phyloP scores from a whole-genome alignment of 2,888 invertebrate species.

The Andrena dorsata region DNA sequence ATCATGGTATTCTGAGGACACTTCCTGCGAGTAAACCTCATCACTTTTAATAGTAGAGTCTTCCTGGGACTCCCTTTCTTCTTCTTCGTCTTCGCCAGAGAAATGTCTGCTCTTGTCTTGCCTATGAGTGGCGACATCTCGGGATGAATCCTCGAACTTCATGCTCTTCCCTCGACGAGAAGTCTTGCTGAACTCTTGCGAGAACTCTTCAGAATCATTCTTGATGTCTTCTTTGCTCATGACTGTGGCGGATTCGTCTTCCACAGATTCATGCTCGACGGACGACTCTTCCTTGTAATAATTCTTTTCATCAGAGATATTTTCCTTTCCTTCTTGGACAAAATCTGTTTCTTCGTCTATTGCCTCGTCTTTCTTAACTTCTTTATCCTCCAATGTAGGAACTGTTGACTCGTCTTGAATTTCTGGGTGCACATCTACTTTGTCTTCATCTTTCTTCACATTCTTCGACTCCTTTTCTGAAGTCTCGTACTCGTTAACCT shows the following conservation, averaged over 20 bases:
- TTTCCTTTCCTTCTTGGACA: neutral
- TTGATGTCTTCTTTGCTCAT: constrained; percentile 14
- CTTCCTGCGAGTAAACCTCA: constrained; percentile 48
- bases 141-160: constrained; percentile 30
- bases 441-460: neutral
- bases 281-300: constrained; percentile 30
- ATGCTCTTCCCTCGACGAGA: constrained; percentile 36
- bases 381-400: neutral
- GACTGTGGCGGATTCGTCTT: constrained; percentile 27
- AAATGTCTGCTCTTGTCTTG: constrained; percentile 28
- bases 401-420: neutral
- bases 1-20: constrained; percentile 52
- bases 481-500: constrained; percentile 38
- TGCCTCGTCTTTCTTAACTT: neutral
- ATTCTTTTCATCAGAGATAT: constrained; percentile 7
- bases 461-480: neutral
- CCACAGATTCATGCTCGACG: constrained; percentile 25
- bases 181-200: constrained; percentile 2
- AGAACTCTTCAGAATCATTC: constrained; percentile 21
- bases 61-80: constrained; percentile 35
- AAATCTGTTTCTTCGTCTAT: neutral
- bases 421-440: neutral
- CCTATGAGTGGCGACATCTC: constrained; percentile 15
- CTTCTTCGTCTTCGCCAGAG: neutral
- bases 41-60: constrained; percentile 41